Evolutionary conservation across 2,113 vertebrate species (phyloP), one percentile per base, ranked within the genome.

Genomic region (Psophia crepitans): DNA sequence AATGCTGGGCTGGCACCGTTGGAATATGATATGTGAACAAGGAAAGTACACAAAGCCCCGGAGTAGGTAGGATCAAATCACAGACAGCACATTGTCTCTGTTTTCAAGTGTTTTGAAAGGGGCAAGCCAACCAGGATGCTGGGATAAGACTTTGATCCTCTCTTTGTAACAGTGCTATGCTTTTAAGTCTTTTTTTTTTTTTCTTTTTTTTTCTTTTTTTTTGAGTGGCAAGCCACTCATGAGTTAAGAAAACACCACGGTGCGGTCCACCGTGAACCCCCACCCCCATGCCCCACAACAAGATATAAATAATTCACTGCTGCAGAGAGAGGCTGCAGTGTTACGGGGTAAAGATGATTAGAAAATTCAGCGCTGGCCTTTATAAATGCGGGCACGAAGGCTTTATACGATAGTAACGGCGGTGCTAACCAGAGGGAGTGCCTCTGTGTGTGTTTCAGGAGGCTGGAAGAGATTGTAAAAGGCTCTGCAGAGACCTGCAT

Each of bases 101-200:
- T 97, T 94, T 92, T 95, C 82, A 94, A 97, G 90, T 91, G 84
- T 83, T 93, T 91, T 90, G 89, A 97, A 95, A 97, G 87, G 90
- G 90, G 56, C 84, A 95, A 94, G 89, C 60, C 81, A 91, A 54
- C 74, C 73, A 95, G 92, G 89, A 89, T 93, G 85, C 83, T 49
- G 75, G 60, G 95, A 89, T 96, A 97, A 97, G 84, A 89, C 95
- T 91, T 94, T 96, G 96, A 97, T 95, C 93, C 84, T 92, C 78
- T 91, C 93, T 96, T 97, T 97, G 91, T 95, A 95, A 84, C 37
- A 49, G 33, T 49, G 51, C 80, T 85, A 17, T 61, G 86, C 92
- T 95, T 97, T 97, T 82, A 91, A 95, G 89, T 93, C 60, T 24
- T 84, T 37, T 46, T 46, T 46, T 81, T 48, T 91, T 41, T 41